Percentiles rank a stretch among this genome's conserved stretches.
Conservation (phyloP, 2,797 vertebrate species). For the Myiothlypis coronata region DNA sequence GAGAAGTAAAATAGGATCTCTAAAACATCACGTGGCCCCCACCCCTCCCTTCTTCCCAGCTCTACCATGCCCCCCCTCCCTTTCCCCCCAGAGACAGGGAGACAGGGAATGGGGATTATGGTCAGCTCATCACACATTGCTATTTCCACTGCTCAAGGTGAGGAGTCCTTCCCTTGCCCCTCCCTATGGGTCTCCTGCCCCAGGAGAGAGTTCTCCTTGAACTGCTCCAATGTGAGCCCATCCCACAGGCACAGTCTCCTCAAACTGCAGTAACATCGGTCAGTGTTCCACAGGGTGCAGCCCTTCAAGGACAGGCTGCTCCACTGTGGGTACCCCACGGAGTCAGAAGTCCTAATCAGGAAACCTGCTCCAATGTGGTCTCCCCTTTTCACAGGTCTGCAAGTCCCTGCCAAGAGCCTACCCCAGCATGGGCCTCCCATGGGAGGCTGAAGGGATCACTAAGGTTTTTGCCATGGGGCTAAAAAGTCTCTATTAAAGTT, state of each 20-base stretch:
- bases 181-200: not conserved
- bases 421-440: not conserved
- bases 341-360: not conserved
- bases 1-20: not conserved
- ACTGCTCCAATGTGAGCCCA: accelerated
- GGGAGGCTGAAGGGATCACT: not conserved
- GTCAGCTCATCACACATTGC: too few species aligned
- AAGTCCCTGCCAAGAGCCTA: not conserved
- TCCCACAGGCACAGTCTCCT: not conserved
- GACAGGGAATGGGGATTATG: too few species aligned
- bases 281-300: too few species aligned
- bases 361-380: not conserved
- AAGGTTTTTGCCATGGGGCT: not conserved
- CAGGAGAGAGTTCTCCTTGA: not conserved
- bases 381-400: not conserved
- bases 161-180: too few species aligned
- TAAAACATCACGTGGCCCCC: not conserved
- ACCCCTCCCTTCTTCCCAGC: not conserved
- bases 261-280: accelerated
- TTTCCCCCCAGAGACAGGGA: accelerated
- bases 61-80: accelerated
- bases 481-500: not conserved
- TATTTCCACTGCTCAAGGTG: too few species aligned
- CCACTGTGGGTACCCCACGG: too few species aligned
- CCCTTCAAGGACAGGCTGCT: not conserved